Base-by-base conservation (phyloP, 2,797 vertebrate species). In the Otolemur crassicaudatus region DNA sequence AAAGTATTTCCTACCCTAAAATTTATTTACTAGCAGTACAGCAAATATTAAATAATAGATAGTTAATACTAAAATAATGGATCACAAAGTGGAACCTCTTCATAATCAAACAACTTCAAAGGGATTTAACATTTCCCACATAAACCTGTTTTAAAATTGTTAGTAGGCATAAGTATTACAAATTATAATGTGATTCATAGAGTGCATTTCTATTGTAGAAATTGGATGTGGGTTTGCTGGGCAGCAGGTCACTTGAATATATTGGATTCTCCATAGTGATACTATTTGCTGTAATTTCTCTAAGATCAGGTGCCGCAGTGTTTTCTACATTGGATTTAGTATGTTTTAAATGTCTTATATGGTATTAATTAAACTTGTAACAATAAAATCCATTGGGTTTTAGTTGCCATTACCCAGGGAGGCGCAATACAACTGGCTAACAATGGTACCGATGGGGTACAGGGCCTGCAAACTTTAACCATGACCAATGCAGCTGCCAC, bases 341-440 rank as follows among this genome's bases (percentile, higher is more conserved):
- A 46, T 96, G 25, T 91, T 97, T 25, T 85, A 93, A 96, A 90
- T 76, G 40, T 94, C 81, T 92, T 96, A 31, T 46, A 29, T 95
- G 87, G 23, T 95, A 83, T 76, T 91, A 97, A 93, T 95, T 94
- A 94, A 40, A 94, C 46, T 98, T 96, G 93, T 97, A 98, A 98
- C 87, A 94, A 58, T 98, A 65, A 11, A 80, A 92, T 97, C 84
- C 96, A 91, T 96, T 97, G 97, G 70, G 69, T 97, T 98, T 97
- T 98, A 99, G 99, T 99, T 98, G 99, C 99, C 97, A 99, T 99
- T 90, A 99, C 99, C 77, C 99, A 99, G 97, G 99, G 99, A 95
- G 99, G 99, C 93, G 99, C 99, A 97, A 99, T 99, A 98, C 99
- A 99, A 96, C 98, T 99, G 98, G 99, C 99, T 97, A 99, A 99